Evolutionary conservation across 1,140 invertebrate species (phyloP), one percentile per base, ranked within the genome.

Genomic region (Papilio polytes): DNA sequence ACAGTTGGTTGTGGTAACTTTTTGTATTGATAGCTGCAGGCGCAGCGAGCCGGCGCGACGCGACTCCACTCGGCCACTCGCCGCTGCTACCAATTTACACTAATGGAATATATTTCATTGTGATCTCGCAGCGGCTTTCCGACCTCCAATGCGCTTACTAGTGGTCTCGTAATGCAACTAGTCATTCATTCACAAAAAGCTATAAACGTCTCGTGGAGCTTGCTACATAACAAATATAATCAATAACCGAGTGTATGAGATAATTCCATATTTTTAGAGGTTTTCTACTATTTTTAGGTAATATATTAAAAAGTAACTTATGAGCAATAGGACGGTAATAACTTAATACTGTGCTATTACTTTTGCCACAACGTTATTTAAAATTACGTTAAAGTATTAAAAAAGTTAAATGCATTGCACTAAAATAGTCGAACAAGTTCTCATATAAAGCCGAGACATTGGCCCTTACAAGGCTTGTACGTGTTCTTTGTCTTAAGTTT

Each of bases 401-500:
- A 70, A 31, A 70, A 31, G 63, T 70, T 70, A 70, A 15, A 70
- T 31, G 26, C 63, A 70, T 70, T 48, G 46, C 59, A 22, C 56
- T 78, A 84, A 85, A 85, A 46, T 18, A 48, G 41, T 13, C 36
- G 59, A 46, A 53, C 63, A 83, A 85, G 82, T 86, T 85, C 82
- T 77, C 83, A 73, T 85, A 88, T 88, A 85, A 88, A 88, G 87
- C 84, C 89, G 88, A 86, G 91, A 92, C 92, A 94, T 85, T 89
- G 87, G 87, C 88, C 88, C 89, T 90, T 88, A 84, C 87, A 86
- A 85, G 78, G 81, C 85, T 85, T 86, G 87, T 92, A 92, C 90
- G 91, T 93, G 91, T 92, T 93, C 91, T 94, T 94, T 94, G 91
- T 94, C 86, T 89, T 85, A 91, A 93, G 89, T 94, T 94, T 90